These are phyloP conservation scores for Pygmarrhopalites habei DNA, from an alignment of 1,140 invertebrate species.

Conservation along the genomic window DNA sequence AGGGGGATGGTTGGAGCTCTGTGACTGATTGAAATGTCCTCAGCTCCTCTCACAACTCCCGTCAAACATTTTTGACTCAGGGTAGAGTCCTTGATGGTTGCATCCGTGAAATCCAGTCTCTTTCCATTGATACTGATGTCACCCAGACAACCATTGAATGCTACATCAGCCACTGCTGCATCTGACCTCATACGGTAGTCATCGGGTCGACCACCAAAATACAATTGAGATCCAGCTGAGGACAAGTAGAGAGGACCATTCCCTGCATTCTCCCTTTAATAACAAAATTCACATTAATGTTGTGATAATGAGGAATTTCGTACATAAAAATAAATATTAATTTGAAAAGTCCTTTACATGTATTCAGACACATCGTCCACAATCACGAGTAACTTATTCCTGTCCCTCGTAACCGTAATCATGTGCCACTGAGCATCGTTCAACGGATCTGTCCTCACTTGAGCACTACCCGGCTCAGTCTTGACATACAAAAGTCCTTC, in stretches of 20 bases:
- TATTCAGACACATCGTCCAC: constrained; percentile 73
- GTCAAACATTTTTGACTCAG: constrained; percentile 41
- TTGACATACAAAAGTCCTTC: constrained; percentile 63
- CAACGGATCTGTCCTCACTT: constrained; percentile 24
- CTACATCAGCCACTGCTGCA: constrained; percentile 44
- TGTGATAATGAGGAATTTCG: neutral
- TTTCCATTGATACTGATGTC: constrained; percentile 75
- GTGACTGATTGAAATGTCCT: neutral
- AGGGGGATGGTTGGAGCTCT: constrained; percentile 20
- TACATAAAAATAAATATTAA: neutral
- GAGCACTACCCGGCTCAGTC: constrained; percentile 22
- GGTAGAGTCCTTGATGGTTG: constrained; percentile 49
- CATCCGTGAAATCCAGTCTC: constrained; percentile 70
- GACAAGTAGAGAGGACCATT: constrained; percentile 52
- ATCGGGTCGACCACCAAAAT: constrained; percentile 73
- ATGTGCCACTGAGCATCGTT: constrained; percentile 91
- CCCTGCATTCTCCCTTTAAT: constrained; percentile 24
- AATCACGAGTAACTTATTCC: constrained; percentile 58
- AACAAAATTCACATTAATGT: neutral
- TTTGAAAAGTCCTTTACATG: constrained; percentile 49
- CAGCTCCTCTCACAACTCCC: constrained; percentile 41
- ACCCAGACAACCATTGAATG: constrained; percentile 76
- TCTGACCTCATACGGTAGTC: constrained; percentile 46
- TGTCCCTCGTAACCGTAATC: constrained; percentile 69
- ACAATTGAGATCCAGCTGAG: constrained; percentile 53